Evolutionary conservation across 2,113 vertebrate species (phyloP).

Genomic region (Xiphophorus maculatus): DNA sequence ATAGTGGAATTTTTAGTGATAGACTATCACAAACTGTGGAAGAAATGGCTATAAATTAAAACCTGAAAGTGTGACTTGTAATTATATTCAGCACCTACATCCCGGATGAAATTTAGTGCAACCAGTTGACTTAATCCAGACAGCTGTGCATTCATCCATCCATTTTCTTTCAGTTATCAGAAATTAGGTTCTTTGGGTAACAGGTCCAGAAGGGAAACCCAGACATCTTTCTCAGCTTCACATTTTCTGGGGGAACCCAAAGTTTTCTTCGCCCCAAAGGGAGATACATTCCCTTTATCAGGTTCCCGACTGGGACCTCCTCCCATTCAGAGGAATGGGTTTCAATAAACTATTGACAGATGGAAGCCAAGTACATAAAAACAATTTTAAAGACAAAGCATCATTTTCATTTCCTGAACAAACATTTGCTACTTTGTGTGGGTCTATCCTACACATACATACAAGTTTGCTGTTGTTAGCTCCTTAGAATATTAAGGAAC

Average conservation of each 20-base stretch:
- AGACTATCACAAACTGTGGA: not conserved
- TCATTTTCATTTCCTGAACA: not conserved
- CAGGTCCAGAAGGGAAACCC: not conserved
- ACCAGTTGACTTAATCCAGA: not conserved
- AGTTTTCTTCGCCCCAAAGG: not conserved
- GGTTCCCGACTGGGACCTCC: not conserved
- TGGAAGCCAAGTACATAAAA: not conserved
- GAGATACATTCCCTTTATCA: not conserved
- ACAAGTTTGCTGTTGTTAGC: too few species aligned
- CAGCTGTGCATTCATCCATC: not conserved
- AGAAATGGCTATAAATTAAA: not conserved
- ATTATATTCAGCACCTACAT: not conserved
- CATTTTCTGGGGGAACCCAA: not conserved
- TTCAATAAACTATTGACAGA: not conserved
- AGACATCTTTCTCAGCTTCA: not conserved
- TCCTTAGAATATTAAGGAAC: too few species aligned
- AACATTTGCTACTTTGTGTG: not conserved
- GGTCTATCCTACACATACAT: not conserved
- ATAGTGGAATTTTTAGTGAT: too few species aligned
- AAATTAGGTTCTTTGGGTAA: not conserved
- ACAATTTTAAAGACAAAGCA: not conserved
- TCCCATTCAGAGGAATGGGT: not conserved
- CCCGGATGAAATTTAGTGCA: not conserved
- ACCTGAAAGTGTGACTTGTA: not conserved
- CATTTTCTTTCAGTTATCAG: not conserved